Conservation (phyloP, 2,888 invertebrate species). For the Cephus runcator region DNA sequence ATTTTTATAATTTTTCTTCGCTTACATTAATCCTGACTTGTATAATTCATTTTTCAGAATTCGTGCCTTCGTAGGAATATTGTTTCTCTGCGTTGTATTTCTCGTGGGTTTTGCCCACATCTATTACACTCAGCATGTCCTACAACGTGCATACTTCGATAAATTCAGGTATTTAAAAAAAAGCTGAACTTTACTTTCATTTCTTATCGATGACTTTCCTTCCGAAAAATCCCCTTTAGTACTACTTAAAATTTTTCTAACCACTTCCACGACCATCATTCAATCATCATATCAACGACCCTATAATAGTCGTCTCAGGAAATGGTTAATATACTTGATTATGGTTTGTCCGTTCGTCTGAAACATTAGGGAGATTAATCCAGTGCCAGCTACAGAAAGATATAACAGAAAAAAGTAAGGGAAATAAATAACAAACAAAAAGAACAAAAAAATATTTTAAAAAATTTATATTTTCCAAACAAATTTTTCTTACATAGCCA, state of each 20-base stretch:
- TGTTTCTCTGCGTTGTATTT: constrained; percentile 84
- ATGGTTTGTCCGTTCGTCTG: constrained; percentile 25
- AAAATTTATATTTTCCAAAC: neutral
- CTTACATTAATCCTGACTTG: neutral
- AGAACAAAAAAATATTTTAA: no score
- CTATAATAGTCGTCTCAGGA: constrained; percentile 21
- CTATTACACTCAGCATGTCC: constrained; percentile 83
- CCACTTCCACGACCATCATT: neutral
- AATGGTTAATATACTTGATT: constrained; percentile 36
- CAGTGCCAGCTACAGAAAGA: neutral
- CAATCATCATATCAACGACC: neutral
- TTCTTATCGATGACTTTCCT: neutral
- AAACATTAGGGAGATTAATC: neutral
- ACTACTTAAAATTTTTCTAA: neutral
- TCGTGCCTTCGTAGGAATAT: constrained; percentile 81
- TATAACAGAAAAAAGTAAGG: neutral
- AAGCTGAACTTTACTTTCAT: neutral
- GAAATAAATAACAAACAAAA: neutral
- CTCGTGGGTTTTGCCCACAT: constrained; percentile 87
- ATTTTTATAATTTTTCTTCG: neutral
- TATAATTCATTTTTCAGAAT: constrained; percentile 71
- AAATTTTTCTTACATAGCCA: no score
- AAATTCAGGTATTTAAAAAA: constrained; percentile 69
- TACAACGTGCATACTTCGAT: constrained; percentile 85
- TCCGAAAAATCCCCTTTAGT: neutral